A percentile compares a stretch with the other conserved stretches of the same genome.
Conservation (phyloP, 2,113 vertebrate genomes). For the Paramisgurnus dabryanus region DNA sequence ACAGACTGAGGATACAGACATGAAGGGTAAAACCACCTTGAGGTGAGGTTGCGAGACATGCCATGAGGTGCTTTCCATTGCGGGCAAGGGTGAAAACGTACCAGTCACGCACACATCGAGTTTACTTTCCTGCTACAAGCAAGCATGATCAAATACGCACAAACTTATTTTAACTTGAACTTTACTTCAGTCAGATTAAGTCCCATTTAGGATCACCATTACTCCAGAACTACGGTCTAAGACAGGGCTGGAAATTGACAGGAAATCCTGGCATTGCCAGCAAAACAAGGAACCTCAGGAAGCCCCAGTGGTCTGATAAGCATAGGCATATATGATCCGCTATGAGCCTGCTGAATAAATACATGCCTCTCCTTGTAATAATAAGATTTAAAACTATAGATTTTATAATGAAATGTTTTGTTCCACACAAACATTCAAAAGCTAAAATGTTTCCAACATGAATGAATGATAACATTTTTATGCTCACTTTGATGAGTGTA, state of each 20-base stretch:
- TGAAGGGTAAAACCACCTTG: not conserved
- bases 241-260: constrained; percentile 10
- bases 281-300: constrained; percentile 31
- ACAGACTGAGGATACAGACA: not conserved
- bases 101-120: not conserved
- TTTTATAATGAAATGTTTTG: no score
- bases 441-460: no score
- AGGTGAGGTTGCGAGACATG: not conserved
- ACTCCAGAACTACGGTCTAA: not conserved
- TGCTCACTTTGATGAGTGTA: not conserved
- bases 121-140: not conserved
- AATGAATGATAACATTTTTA: not conserved
- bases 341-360: not conserved
- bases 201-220: not conserved
- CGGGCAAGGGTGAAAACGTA: constrained; percentile 14
- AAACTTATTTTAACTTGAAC: not conserved
- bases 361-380: not conserved
- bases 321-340: not conserved
- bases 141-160: not conserved
- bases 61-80: constrained; percentile 14
- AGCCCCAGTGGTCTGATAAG: not conserved
- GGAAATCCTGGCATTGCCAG: constrained; percentile 51
- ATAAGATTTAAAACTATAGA: no score
- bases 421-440: not conserved
- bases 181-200: not conserved